A percentile compares a stretch with the other conserved stretches of the same genome.
phyloP scores from a whole-genome alignment of 2,113 vertebrate species.

The Motacilla tschutschensis region DNA sequence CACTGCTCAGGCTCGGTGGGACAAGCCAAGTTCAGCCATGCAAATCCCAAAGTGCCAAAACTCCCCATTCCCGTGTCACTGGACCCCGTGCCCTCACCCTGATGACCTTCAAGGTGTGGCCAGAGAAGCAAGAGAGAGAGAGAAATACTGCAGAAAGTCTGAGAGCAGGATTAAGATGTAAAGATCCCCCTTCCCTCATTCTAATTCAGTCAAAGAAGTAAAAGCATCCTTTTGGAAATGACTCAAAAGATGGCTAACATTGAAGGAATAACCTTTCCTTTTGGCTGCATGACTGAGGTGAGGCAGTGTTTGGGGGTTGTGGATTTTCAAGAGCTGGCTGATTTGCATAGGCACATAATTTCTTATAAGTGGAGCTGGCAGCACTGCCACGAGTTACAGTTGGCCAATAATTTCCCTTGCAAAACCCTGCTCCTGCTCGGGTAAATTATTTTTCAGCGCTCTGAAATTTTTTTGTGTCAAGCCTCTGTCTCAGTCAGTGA shows the following conservation, averaged over 20 bases:
- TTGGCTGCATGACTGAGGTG: background rate
- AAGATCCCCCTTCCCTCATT: background rate
- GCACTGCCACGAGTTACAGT: background rate
- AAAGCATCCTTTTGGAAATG: background rate
- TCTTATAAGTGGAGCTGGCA: background rate
- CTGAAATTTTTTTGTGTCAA: slow-evolving; percentile 6
- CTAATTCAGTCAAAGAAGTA: background rate
- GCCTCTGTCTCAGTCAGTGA: slow-evolving; percentile 18
- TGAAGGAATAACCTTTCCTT: background rate
- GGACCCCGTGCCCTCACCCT: too few species aligned
- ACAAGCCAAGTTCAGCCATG: background rate
- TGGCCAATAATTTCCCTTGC: slow-evolving; percentile 23
- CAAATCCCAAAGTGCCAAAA: background rate
- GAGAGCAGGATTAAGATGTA: background rate
- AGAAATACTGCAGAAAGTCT: background rate
- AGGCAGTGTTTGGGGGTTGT: background rate
- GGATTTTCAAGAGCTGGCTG: slow-evolving; percentile 10
- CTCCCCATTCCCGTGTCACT: fast-evolving
- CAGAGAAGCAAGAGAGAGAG: background rate
- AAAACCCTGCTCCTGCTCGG: slow-evolving; percentile 31
- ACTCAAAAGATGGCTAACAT: background rate
- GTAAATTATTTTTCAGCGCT: slow-evolving; percentile 30
- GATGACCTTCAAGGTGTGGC: background rate
- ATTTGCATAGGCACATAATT: background rate
- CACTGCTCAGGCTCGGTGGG: background rate